phyloP scores from a whole-genome alignment of 2,888 invertebrate genomes.

The Noctua janthe region DNA sequence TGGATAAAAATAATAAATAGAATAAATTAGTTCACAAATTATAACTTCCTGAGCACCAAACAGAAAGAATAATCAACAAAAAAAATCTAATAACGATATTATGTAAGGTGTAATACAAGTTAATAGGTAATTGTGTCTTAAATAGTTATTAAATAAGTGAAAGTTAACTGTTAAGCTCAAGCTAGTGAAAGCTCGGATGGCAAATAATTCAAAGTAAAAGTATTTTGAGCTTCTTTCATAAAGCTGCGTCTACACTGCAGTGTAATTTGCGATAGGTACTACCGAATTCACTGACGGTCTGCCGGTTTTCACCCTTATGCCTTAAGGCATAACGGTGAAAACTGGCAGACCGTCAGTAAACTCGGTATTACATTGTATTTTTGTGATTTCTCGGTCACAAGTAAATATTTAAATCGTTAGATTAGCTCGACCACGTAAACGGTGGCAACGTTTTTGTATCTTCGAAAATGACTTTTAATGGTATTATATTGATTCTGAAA shows the following conservation, averaged over 20 bases:
- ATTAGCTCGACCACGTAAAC: not conserved
- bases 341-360: no score
- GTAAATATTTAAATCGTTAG: not conserved
- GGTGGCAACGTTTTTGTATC: not conserved
- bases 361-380: not conserved
- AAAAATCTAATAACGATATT: constrained; percentile 15
- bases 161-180: constrained; percentile 47
- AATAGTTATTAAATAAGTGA: constrained; percentile 52
- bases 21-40: not conserved
- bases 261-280: not conserved
- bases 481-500: no score
- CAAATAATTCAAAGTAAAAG: constrained; percentile 43
- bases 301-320: not conserved
- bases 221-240: constrained; percentile 33
- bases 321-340: no score
- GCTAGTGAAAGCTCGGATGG: constrained; percentile 48
- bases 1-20: not conserved
- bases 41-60: constrained; percentile 21
- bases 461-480: no score
- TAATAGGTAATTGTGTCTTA: constrained; percentile 44
- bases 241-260: not conserved
- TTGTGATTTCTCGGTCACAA: not conserved
- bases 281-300: not conserved
- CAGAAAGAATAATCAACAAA: constrained; percentile 1
- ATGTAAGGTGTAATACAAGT: constrained; percentile 34